Conservation (phyloP, 2,888 invertebrate genomes). For the Lasioglossum vierecki region DNA sequence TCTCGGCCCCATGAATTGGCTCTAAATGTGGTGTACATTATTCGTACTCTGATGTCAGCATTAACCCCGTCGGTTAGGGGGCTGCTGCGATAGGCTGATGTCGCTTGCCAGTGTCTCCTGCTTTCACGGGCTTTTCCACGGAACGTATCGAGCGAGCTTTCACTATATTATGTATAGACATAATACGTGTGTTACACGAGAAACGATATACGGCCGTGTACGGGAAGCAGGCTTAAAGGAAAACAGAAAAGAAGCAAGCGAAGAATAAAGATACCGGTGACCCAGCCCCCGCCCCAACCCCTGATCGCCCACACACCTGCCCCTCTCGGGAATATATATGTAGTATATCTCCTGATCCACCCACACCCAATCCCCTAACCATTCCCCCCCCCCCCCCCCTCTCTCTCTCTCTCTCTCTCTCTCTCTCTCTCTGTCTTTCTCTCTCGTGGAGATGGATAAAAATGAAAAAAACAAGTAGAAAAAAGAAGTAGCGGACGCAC, state of each 20-base stretch:
- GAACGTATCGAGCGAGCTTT: constrained; percentile 65
- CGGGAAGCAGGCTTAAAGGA: constrained; percentile 31
- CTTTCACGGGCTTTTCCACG: constrained; percentile 71
- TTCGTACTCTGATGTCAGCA: constrained; percentile 58
- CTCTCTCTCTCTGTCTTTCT: background rate
- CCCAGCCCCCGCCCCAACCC: background rate
- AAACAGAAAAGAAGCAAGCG: constrained; percentile 41
- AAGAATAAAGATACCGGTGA: constrained; percentile 46
- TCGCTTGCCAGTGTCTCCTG: constrained; percentile 80
- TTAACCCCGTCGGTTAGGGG: constrained; percentile 61
- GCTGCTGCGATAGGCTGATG: constrained; percentile 77
- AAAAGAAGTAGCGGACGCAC: constrained; percentile 23
- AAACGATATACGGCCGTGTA: constrained; percentile 22
- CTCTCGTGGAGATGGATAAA: constrained; percentile 35
- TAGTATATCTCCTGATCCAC: background rate
- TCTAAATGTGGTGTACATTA: constrained; percentile 66
- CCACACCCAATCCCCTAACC: constrained; percentile 8
- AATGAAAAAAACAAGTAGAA: background rate
- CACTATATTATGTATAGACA: constrained; percentile 57
- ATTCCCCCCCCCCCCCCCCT: no score
- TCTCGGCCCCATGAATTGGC: constrained; percentile 66
- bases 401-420: no score
- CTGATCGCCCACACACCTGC: background rate
- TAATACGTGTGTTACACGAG: constrained; percentile 35
- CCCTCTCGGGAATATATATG: constrained; percentile 24